Conservation (phyloP, 2,888 invertebrate genomes). For the Lasioglossum marginatum region DNA sequence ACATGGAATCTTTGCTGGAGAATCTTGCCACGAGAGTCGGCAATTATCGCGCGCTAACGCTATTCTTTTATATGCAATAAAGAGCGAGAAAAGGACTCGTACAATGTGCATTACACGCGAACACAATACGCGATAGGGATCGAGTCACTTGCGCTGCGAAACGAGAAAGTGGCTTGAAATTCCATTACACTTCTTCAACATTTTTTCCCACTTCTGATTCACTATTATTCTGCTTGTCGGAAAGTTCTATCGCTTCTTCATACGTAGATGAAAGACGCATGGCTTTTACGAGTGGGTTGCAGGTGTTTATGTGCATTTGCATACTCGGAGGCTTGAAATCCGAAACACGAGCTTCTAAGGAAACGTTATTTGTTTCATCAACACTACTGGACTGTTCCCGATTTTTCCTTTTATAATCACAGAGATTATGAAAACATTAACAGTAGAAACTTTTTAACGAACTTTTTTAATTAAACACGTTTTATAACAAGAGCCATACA, state of each 20-base stretch:
- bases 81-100: constrained; percentile 15
- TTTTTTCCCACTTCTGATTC: background rate
- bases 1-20: background rate
- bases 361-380: background rate
- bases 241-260: background rate
- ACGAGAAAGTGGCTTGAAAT: constrained; percentile 8
- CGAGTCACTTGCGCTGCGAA: background rate
- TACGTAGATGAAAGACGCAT: background rate
- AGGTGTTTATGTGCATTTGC: background rate
- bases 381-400: background rate
- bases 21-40: background rate
- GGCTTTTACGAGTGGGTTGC: background rate
- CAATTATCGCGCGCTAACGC: background rate
- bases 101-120: background rate
- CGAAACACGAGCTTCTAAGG: background rate
- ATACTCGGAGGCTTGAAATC: background rate
- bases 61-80: constrained; percentile 13
- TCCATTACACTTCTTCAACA: background rate
- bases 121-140: constrained; percentile 7
- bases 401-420: background rate
- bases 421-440: background rate
- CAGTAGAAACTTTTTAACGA: background rate
- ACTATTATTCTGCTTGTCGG: constrained; percentile 2
- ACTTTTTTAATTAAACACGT: background rate
- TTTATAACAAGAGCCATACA: no score